These are phyloP conservation scores for Drosophila anomalata DNA, from an alignment of 2,888 invertebrate genomes.

Conservation along the genomic window DNA sequence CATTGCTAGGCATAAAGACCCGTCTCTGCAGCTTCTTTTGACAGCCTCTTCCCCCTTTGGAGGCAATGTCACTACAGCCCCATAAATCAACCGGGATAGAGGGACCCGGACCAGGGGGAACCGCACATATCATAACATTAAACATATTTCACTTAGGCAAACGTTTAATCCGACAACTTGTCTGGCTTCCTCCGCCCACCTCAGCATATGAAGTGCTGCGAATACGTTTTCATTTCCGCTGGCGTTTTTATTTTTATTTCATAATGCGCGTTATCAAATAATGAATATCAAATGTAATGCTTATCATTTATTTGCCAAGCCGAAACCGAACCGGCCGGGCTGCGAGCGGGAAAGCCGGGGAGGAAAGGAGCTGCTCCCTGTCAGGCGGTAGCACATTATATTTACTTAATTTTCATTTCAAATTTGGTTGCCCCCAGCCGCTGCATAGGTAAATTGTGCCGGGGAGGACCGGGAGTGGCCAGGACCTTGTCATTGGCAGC, in stretches of 20 bases:
- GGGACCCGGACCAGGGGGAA: constrained; percentile 16
- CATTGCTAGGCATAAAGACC: constrained; percentile 39
- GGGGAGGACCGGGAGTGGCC: constrained; percentile 3
- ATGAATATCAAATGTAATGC: constrained; percentile 81
- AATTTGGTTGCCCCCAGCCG: constrained; percentile 42
- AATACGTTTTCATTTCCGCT: constrained; percentile 68
- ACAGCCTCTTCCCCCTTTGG: not conserved
- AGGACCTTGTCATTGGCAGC: constrained; percentile 43
- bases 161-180: constrained; percentile 73
- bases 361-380: constrained; percentile 6
- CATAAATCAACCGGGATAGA: constrained; percentile 68
- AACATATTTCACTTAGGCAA: constrained; percentile 80
- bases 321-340: constrained; percentile 40
- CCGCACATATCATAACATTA: constrained; percentile 73
- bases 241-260: constrained; percentile 78
- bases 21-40: constrained; percentile 14
- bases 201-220: constrained; percentile 10
- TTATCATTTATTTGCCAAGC: constrained; percentile 78
- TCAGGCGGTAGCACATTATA: constrained; percentile 73
- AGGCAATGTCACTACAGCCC: constrained; percentile 56
- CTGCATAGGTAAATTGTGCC: constrained; percentile 2
- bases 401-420: constrained; percentile 80
- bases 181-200: constrained; percentile 37
- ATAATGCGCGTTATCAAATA: constrained; percentile 76
- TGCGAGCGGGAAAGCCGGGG: constrained; percentile 25